Conservation (phyloP, 1,140 invertebrate species). For the Babylonia areolata region DNA sequence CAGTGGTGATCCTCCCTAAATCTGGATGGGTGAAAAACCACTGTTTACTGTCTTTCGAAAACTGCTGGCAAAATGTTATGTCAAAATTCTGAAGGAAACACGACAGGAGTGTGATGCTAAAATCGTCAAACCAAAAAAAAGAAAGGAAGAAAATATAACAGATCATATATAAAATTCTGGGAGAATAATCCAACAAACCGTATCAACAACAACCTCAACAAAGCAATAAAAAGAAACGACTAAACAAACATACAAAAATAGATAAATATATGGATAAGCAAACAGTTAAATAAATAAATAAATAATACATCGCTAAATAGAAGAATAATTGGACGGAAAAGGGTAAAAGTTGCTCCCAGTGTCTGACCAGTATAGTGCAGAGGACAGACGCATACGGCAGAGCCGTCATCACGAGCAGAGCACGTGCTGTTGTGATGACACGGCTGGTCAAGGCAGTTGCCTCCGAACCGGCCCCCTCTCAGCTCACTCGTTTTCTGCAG, state of each 20-base stretch:
- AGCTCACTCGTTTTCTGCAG: constrained; percentile 55
- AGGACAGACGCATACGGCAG: background rate
- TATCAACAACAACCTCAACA: no score
- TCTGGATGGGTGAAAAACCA: no score
- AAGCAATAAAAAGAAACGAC: background rate
- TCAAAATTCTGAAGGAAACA: no score
- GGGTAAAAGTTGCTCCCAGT: background rate
- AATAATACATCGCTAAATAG: background rate
- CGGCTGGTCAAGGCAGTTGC: constrained; percentile 6
- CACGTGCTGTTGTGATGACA: constrained; percentile 26
- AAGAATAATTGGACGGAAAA: background rate
- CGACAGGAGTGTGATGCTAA: no score
- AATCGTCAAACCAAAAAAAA: no score
- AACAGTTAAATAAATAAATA: background rate
- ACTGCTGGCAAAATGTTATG: no score
- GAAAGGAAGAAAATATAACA: no score
- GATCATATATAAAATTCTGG: no score
- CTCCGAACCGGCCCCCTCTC: background rate
- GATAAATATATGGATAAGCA: background rate
- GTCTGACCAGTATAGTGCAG: constrained; percentile 25
- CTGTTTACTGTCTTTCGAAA: no score
- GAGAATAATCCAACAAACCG: no score
- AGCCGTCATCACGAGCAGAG: background rate
- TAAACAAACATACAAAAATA: background rate
- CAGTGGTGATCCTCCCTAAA: no score